Percentiles rank a stretch among this genome's conserved stretches.
Conservation (phyloP, 1,140 invertebrate genomes). For the Ooceraea biroi region DNA sequence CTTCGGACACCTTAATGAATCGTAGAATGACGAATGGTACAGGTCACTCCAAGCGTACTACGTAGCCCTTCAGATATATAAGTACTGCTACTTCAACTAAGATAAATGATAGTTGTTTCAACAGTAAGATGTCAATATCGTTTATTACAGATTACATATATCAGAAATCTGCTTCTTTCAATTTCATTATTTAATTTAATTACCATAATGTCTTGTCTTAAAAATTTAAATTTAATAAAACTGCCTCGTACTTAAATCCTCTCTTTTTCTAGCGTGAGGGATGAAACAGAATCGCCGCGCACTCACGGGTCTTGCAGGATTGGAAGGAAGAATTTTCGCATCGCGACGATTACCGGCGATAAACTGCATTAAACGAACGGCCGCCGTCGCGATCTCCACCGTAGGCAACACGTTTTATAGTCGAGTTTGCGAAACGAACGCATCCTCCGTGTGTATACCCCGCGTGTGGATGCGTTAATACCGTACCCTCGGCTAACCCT, state of each 20-base stretch:
- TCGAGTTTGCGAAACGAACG: constrained; percentile 75
- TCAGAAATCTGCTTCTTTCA: background rate
- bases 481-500: constrained; percentile 73
- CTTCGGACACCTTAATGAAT: background rate
- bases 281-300: background rate
- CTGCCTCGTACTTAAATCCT: background rate
- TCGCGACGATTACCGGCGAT: constrained; percentile 39
- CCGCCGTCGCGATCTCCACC: constrained; percentile 59
- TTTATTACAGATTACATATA: constrained; percentile 21
- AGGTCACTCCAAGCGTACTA: background rate
- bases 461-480: constrained; percentile 74
- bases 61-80: background rate
- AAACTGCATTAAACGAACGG: constrained; percentile 78
- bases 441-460: constrained; percentile 36
- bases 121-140: constrained; percentile 8
- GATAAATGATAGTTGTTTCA: constrained; percentile 10
- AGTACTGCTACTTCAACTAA: background rate
- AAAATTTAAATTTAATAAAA: background rate
- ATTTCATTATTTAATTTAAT: background rate
- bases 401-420: constrained; percentile 76
- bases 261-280: background rate
- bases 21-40: background rate
- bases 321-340: constrained; percentile 13
- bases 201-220: background rate
- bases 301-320: background rate